Base-by-base conservation (phyloP, 92 coral and sea anemone genomes). In the Porites cylindrica region DNA sequence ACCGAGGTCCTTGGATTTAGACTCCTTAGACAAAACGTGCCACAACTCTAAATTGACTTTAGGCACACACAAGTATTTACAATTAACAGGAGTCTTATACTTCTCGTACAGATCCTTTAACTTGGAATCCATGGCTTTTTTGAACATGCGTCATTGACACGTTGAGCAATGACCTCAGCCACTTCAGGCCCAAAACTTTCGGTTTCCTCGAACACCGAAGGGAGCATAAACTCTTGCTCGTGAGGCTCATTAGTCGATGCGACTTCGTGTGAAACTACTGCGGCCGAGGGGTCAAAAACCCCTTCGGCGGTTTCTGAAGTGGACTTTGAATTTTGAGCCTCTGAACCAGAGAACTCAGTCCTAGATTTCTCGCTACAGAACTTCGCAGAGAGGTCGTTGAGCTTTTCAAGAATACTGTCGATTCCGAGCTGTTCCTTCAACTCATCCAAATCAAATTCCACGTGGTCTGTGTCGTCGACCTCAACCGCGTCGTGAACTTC, bases 161-260 rank as follows among this genome's bases (percentile, higher is more conserved):
- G 77, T 77, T 85, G 85, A 65, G 92, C 92, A 14, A 89, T 85
- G 43, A 74, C 79, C 6, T 84, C 89, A 14, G 79, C 85, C 21
- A 89, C 90, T 26, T 84, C 81, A 12, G 90, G 90, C 13, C 92
- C 92, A 78, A 54, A 53, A 11, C 70, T 74, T 51, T 74, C 60
- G 2, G 29, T 74, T 63, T 74, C 63, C 78, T 74, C 78, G 29
- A 74, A 74, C 47, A 74, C 52, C 29, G 78, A 52, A 51, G 78
- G 78, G 59, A 53, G 59, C 59, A 1, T 53, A 53, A 53, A 53
- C 59, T 53, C 59, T 8, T 53, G 9, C 9, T 53, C 59, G 32
- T 29, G 1, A 68, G 72, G 51, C 59, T 53, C 63, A 19, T 74
- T 74, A 17, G 32, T 51, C 13, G 78, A 74, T 14, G 78, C 14